Conservation (phyloP, 2,888 invertebrate genomes). For the Empis stercorea region DNA sequence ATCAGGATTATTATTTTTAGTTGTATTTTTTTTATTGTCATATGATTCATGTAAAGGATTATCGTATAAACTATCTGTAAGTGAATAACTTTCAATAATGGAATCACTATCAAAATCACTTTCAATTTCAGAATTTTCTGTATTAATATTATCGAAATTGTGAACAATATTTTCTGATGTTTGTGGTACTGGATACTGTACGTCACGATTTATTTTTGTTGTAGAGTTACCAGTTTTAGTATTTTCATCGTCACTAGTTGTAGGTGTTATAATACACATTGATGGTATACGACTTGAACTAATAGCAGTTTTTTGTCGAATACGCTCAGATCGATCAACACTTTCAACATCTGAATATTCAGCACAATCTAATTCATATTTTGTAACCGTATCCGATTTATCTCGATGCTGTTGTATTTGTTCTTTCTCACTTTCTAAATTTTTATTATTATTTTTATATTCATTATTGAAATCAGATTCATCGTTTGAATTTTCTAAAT, state of each 20-base stretch:
- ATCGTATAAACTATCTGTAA: too few species aligned
- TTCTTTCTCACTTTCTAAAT: slow-evolving; percentile 33
- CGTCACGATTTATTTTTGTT: too few species aligned
- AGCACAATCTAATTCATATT: slow-evolving; percentile 61
- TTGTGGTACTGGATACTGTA: too few species aligned
- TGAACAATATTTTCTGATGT: too few species aligned
- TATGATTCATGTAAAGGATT: too few species aligned
- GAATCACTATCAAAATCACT: too few species aligned
- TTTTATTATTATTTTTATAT: slow-evolving; percentile 12
- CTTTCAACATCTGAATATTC: slow-evolving; percentile 80
- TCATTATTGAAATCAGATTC: slow-evolving; percentile 5
- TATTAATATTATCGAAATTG: too few species aligned
- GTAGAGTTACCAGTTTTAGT: slow-evolving; percentile 5
- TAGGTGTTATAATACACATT: slow-evolving; percentile 83
- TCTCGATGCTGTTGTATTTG: slow-evolving; percentile 1
- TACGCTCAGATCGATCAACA: slow-evolving; percentile 74
- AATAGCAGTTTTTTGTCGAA: slow-evolving; percentile 74
- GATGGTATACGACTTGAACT: slow-evolving; percentile 81
- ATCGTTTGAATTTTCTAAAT: slow-evolving; percentile 33
- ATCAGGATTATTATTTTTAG: background rate
- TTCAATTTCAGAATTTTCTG: too few species aligned
- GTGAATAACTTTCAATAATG: too few species aligned
- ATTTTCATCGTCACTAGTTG: slow-evolving; percentile 73
- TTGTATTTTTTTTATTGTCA: too few species aligned
- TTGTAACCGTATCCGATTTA: slow-evolving; percentile 15